A percentile compares a stretch with the other conserved stretches of the same genome.
phyloP scores from a whole-genome alignment of 2,797 vertebrate genomes.

The Acipenser ruthenus region DNA sequence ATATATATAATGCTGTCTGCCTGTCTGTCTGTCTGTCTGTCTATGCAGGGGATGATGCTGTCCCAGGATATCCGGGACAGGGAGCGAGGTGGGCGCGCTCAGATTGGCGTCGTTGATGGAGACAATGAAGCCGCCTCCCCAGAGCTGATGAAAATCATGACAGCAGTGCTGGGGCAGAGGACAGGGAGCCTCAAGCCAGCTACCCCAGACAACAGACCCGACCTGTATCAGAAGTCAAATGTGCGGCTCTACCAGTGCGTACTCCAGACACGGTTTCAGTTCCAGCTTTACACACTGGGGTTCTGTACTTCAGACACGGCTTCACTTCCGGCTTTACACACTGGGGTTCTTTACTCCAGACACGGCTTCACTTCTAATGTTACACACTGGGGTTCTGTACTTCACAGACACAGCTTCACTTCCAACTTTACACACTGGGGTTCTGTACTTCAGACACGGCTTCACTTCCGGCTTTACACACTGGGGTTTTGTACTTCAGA shows the following conservation, averaged over 20 bases:
- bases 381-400: no score
- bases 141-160: slow-evolving; percentile 77
- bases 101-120: slow-evolving; percentile 69
- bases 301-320: no score
- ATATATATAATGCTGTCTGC: neutral
- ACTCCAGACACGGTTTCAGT: neutral
- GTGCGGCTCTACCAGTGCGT: slow-evolving; percentile 77
- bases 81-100: slow-evolving; percentile 72
- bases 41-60: slow-evolving; percentile 55
- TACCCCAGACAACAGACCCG: slow-evolving; percentile 41
- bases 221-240: slow-evolving; percentile 45
- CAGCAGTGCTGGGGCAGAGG: slow-evolving; percentile 64
- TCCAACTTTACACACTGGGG: no score
- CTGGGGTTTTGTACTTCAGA: no score
- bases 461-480: no score
- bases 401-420: no score
- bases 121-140: slow-evolving; percentile 58
- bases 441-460: no score
- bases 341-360: no score
- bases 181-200: slow-evolving; percentile 46
- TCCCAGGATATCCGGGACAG: slow-evolving; percentile 80
- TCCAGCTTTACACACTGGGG: no score
- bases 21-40: neutral
- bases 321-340: no score
- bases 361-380: no score